Percentiles rank a stretch among this genome's conserved stretches.
These are phyloP conservation scores for Clivina fossor DNA, from an alignment of 2,888 invertebrate species.

Conservation along the genomic window DNA sequence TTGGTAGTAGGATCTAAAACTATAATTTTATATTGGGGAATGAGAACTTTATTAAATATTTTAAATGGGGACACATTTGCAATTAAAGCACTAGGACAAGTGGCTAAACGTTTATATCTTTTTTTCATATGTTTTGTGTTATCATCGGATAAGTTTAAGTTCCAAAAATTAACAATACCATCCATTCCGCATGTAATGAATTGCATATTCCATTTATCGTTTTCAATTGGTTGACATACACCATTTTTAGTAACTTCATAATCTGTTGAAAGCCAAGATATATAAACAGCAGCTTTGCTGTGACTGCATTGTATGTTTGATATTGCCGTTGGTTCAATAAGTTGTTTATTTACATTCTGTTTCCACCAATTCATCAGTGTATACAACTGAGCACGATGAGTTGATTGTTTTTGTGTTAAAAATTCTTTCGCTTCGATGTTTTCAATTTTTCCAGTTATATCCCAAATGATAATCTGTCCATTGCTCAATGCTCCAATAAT, in stretches of 20 bases:
- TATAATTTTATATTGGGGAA: background rate
- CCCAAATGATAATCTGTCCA: slow-evolving; percentile 75
- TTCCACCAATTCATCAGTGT: slow-evolving; percentile 71
- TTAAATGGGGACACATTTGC: background rate
- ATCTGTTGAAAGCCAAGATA: slow-evolving; percentile 68
- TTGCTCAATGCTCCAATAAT: slow-evolving; percentile 71
- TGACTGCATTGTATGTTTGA: slow-evolving; percentile 66
- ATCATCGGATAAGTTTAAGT: slow-evolving; percentile 53
- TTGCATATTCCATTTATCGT: slow-evolving; percentile 54
- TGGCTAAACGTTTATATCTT: background rate
- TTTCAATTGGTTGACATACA: slow-evolving; percentile 51
- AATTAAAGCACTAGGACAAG: background rate
- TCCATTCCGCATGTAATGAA: slow-evolving; percentile 68
- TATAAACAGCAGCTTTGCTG: slow-evolving; percentile 62
- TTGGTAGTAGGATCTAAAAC: background rate
- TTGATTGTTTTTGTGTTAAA: slow-evolving; percentile 46
- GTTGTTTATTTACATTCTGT: slow-evolving; percentile 58
- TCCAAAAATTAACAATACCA: slow-evolving; percentile 72
- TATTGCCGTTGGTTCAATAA: slow-evolving; percentile 62
- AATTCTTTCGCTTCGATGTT: background rate
- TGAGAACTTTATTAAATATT: background rate
- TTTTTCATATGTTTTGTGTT: background rate
- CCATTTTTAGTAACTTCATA: slow-evolving; percentile 64
- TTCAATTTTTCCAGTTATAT: slow-evolving; percentile 61
- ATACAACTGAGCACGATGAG: slow-evolving; percentile 56